Evolutionary conservation across 2,888 invertebrate genomes (phyloP).

Genomic region (Oeneis ivallda): DNA sequence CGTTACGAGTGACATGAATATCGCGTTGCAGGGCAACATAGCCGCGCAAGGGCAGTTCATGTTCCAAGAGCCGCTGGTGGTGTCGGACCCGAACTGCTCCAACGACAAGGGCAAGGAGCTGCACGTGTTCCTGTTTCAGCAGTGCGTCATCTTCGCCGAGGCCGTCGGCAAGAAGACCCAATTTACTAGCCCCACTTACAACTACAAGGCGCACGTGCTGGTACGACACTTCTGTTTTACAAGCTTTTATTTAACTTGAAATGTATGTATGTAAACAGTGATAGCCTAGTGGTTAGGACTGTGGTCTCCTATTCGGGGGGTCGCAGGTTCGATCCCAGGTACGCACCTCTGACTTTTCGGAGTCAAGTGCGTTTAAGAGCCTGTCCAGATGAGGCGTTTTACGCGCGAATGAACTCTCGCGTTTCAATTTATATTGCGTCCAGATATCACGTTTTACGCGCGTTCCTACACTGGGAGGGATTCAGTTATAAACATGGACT

Average conservation of each 20-base stretch:
- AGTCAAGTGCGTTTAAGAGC: too few species aligned
- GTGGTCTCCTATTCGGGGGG: too few species aligned
- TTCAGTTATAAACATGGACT: too few species aligned
- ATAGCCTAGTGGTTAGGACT: too few species aligned
- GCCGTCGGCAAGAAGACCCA: slow-evolving; percentile 95
- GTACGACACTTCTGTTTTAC: slow-evolving; percentile 70
- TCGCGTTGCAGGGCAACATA: slow-evolving; percentile 91
- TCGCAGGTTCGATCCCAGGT: too few species aligned
- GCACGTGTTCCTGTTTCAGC: slow-evolving; percentile 98
- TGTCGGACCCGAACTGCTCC: slow-evolving; percentile 83
- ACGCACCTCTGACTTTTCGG: too few species aligned
- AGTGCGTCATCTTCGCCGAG: slow-evolving; percentile 98
- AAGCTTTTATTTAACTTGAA: background rate
- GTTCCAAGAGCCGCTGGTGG: slow-evolving; percentile 90
- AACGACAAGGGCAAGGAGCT: slow-evolving; percentile 85
- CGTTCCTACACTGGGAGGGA: too few species aligned
- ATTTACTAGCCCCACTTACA: slow-evolving; percentile 95
- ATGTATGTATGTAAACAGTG: too few species aligned
- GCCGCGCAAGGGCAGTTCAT: slow-evolving; percentile 97
- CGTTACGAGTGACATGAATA: background rate
- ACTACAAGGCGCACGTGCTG: slow-evolving; percentile 97
- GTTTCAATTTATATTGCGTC: too few species aligned
- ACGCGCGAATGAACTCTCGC: too few species aligned
- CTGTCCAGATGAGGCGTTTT: too few species aligned
- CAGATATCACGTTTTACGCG: too few species aligned